phyloP scores from a whole-genome alignment of 37 sponge, comb jelly and placozoan genomes.

The Corticium candelabrum region DNA sequence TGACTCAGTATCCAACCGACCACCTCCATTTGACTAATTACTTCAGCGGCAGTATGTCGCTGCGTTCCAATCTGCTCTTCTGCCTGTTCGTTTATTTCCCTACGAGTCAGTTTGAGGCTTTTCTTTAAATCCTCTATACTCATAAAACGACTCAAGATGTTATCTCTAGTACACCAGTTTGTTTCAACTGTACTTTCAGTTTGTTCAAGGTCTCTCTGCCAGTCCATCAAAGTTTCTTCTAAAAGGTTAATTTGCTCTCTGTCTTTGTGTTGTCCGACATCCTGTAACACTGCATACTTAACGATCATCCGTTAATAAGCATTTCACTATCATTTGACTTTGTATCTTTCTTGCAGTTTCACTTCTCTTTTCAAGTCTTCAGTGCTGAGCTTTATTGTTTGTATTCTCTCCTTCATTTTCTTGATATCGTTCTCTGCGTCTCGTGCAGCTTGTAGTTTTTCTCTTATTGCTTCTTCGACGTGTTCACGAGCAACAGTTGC shows the following conservation, averaged over 20 bases:
- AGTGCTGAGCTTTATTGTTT: conserved; percentile 16
- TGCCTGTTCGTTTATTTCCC: not conserved
- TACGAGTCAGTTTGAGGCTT: not conserved
- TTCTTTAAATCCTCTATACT: not conserved
- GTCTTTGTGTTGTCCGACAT: not conserved
- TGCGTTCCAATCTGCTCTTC: not conserved
- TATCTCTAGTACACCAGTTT: too few species aligned
- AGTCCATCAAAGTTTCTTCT: not conserved
- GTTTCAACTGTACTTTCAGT: not conserved
- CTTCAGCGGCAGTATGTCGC: not conserved
- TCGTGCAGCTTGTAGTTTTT: conserved; percentile 14
- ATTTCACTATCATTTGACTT: too few species aligned
- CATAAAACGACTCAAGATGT: too few species aligned
- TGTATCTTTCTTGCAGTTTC: not conserved
- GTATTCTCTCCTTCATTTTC: conserved; percentile 33
- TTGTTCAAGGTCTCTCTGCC: not conserved
- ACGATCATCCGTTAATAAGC: too few species aligned
- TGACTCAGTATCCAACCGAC: too few species aligned
- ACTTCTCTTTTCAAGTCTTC: conserved; percentile 16
- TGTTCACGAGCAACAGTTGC: conserved; percentile 24
- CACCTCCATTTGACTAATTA: not conserved
- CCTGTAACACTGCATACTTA: too few species aligned
- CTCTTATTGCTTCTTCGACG: conserved; percentile 32
- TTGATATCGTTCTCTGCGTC: conserved; percentile 14
- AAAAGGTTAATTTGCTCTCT: not conserved